Evolutionary conservation across 2,113 vertebrate species (phyloP), one percentile per base, ranked within the genome.

Genomic region (Mystacornis crossleyi): DNA sequence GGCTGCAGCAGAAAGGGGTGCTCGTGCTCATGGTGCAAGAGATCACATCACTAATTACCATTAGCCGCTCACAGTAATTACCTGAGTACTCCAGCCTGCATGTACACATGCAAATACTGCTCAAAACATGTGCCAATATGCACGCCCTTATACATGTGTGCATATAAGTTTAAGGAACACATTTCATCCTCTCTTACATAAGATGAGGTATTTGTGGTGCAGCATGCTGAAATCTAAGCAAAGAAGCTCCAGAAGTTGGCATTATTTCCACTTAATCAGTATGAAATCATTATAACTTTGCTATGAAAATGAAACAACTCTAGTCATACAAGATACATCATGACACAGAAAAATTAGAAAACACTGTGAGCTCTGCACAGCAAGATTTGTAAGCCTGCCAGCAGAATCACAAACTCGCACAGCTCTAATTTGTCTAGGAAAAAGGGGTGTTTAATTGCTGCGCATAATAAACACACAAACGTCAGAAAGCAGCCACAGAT

Each of bases 271-370:
- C 74, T 95, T 96, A 81, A 89, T 97, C 95, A 72, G 94, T 85
- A 91, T 80, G 91, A 97, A 97, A 95, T 97, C 96, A 94, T 97
- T 87, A 94, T 50, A 47, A 84, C 57, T 54, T 91, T 57, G 72
- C 94, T 79, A 83, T 86, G 95, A 96, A 97, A 97, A 97, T 93
- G 95, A 96, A 98, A 96, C 96, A 96, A 75, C 69, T 87, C 60
- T 73, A 82, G 81, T 97, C 93, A 86, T 86, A 90, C 80, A 93
- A 96, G 97, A 96, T 95, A 88, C 81, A 61, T 78, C 45, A 70
- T 94, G 97, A 97, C 96, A 94, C 75, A 93, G 96, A 97, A 96
- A 96, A 93, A 98, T 97, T 95, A 96, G 96, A 77, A 80, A 89
- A 96, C 92, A 92, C 93, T 48, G 69, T 5, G 42, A 75, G 87